phyloP scores from a whole-genome alignment of 1,140 invertebrate genomes.

The Delia radicum region DNA sequence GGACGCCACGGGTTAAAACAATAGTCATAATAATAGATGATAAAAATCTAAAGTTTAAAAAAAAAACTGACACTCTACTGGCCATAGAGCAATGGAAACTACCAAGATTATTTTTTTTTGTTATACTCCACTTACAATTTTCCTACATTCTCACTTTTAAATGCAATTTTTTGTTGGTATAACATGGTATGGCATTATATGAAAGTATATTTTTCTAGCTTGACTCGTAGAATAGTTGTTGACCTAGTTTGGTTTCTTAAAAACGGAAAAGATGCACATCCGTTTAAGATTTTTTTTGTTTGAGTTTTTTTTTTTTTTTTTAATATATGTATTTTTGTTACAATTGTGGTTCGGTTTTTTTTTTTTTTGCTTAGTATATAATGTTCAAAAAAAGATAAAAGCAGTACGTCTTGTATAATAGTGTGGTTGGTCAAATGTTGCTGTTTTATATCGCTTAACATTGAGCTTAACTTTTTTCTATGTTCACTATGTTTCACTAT shows the following conservation, averaged over 20 bases:
- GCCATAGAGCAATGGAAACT: too few species aligned
- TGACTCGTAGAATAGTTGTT: neutral
- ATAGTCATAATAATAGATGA: too few species aligned
- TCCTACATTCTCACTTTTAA: neutral
- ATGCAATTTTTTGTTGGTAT: neutral
- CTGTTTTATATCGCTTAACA: neutral
- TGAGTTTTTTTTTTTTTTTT: neutral
- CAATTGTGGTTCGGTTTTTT: neutral
- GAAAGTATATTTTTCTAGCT: neutral
- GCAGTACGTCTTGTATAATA: neutral
- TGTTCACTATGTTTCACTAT: neutral
- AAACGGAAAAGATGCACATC: neutral
- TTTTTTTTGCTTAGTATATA: neutral
- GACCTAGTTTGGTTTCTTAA: neutral
- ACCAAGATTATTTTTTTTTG: too few species aligned
- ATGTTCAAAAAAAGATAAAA: neutral
- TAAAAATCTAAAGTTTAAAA: too few species aligned
- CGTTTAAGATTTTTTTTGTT: neutral
- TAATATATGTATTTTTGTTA: neutral
- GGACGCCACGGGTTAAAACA: too few species aligned
- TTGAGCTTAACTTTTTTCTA: neutral
- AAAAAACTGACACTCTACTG: too few species aligned
- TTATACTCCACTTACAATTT: neutral
- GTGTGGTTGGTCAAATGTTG: neutral
- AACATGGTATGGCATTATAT: neutral